Evolutionary conservation across 2,888 invertebrate species (phyloP).

Genomic region (Pristionchus fissidentatus): DNA sequence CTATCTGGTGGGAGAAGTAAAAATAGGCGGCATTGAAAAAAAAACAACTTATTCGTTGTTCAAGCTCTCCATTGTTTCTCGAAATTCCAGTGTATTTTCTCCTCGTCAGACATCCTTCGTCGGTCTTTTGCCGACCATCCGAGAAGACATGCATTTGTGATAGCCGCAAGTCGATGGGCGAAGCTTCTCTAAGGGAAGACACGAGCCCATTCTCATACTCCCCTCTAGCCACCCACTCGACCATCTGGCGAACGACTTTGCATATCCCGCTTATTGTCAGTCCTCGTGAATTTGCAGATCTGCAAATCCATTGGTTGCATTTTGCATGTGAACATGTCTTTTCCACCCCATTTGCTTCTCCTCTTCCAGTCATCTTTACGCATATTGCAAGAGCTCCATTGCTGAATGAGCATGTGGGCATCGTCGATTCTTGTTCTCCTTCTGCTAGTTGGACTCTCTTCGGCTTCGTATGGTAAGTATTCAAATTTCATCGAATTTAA

Average conservation of each 20-base stretch:
- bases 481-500: background rate
- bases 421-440: background rate
- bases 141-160: conserved; percentile 35
- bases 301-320: background rate
- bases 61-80: no score
- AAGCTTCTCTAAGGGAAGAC: background rate
- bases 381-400: no score
- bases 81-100: conserved; percentile 9
- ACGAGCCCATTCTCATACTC: conserved; percentile 30
- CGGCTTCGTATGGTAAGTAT: background rate
- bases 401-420: background rate
- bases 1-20: no score
- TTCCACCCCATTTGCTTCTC: background rate
- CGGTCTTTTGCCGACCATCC: no score
- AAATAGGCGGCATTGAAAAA: no score
- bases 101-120: no score
- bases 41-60: no score
- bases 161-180: background rate
- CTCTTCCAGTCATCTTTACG: background rate
- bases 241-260: no score
- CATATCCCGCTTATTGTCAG: no score
- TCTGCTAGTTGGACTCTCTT: background rate
- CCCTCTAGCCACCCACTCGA: background rate
- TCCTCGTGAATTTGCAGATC: no score
- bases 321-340: background rate